Base-by-base conservation (phyloP, 1,140 invertebrate species). In the Pogonomyrmex barbatus region DNA sequence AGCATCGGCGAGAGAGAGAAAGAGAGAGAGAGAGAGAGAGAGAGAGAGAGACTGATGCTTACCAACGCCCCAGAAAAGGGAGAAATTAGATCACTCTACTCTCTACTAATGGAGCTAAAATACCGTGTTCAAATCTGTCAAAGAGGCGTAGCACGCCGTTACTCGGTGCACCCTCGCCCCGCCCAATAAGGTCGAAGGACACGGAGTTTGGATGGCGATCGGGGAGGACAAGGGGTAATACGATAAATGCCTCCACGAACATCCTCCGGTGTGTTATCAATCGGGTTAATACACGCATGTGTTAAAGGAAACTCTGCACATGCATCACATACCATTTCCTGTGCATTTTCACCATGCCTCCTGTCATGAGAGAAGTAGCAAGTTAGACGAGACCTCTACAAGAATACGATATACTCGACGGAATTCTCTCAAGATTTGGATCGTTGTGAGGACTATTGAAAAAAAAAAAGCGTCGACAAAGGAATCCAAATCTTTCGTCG, bases 101-200 rank as follows among this genome's bases (percentile, higher is more conserved):
- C 87, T 90, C 54, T 42, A 75, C 77, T 50, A 73, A 73, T 90
- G 82, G 86, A 84, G 70, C 83, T 88, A 75, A 75, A 90, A 90
- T 90, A 90, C 87, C 89, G 83, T 88, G 89, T 90, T 90, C 54
- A 79, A 76, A 85, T 78, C 82, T 90, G 88, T 88, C 82, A 75
- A 90, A 88, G 58, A 73, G 86, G 85, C 88, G 87, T 79, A 75
- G 85, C 84, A 90, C 85, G 89, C 87, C 82, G 88, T 85, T 88
- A 87, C 71, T 90, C 71, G 84, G 87, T 90, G 89, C 86, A 91
- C 90, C 89, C 87, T 90, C 89, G 89, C 90, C 89, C 89, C 89
- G 87, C 90, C 89, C 89, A 90, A 90, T 91, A 88, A 90, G 89
- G 90, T 91, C 81, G 75, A 52, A 91, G 90, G 90, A 89, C 63